Conservation (phyloP, 2,113 vertebrate genomes). For the Collichthys lucidus region DNA sequence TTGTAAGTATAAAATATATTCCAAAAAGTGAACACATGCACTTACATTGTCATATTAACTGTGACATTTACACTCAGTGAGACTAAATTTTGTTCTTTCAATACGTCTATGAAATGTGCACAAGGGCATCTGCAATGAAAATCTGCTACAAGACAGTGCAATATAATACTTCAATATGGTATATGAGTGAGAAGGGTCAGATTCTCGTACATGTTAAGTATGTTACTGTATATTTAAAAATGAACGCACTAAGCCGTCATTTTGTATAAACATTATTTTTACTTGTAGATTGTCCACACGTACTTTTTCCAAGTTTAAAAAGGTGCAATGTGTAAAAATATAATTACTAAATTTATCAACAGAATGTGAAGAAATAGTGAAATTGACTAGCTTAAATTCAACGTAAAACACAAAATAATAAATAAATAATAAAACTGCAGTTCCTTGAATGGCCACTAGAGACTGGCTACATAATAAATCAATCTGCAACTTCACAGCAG, state of each 20-base stretch:
- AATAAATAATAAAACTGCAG: no score
- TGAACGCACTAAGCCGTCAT: not conserved
- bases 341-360: no score
- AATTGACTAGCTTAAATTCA: no score
- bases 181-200: not conserved
- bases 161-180: not conserved
- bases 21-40: not conserved
- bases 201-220: not conserved
- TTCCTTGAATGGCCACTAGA: no score
- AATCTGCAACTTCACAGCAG: no score
- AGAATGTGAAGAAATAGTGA: no score
- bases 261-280: not conserved
- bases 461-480: no score
- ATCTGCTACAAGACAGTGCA: not conserved
- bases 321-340: no score
- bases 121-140: not conserved
- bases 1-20: slow-evolving; percentile 1
- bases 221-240: not conserved
- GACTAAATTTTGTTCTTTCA: not conserved
- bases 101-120: not conserved
- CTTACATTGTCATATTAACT: not conserved
- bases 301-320: not conserved
- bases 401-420: no score
- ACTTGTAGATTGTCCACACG: not conserved
- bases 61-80: not conserved